Evolutionary conservation across 2,797 vertebrate genomes (phyloP).

Genomic region (Cirrhinus molitorella): DNA sequence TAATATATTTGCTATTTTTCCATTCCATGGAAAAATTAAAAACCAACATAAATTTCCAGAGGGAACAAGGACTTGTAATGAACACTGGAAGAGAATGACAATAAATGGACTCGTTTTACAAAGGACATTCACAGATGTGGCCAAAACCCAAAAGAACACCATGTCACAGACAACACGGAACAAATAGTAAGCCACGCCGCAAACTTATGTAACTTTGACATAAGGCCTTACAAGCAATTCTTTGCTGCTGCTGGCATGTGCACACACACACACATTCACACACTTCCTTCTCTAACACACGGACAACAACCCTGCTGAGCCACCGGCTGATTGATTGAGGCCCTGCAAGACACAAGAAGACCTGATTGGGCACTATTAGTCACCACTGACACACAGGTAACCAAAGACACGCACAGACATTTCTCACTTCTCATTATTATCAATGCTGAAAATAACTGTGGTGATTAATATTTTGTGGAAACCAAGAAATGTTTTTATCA

Average conservation of each 20-base stretch:
- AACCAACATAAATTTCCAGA: neutral
- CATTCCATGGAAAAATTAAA: neutral
- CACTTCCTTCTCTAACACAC: neutral
- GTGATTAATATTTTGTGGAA: neutral
- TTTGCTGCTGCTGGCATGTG: neutral
- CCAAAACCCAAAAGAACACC: constrained; percentile 30
- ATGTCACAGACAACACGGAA: constrained; percentile 5
- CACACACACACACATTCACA: neutral
- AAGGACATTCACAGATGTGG: neutral
- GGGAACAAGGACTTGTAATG: neutral
- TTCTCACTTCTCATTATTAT: neutral
- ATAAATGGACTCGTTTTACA: neutral
- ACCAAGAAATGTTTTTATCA: too few species aligned
- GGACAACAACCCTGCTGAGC: neutral
- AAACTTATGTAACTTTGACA: constrained; percentile 33
- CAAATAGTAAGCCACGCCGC: neutral
- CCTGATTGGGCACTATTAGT: neutral
- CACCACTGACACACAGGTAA: constrained; percentile 1
- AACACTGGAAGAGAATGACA: constrained; percentile 44
- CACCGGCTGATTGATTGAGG: neutral
- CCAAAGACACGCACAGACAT: neutral
- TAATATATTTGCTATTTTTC: neutral
- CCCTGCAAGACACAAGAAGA: neutral
- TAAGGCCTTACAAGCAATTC: neutral
- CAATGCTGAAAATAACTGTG: neutral